These are phyloP conservation scores for Urocynchramus pylzowi DNA, from an alignment of 2,113 vertebrate species.

Conservation along the genomic window DNA sequence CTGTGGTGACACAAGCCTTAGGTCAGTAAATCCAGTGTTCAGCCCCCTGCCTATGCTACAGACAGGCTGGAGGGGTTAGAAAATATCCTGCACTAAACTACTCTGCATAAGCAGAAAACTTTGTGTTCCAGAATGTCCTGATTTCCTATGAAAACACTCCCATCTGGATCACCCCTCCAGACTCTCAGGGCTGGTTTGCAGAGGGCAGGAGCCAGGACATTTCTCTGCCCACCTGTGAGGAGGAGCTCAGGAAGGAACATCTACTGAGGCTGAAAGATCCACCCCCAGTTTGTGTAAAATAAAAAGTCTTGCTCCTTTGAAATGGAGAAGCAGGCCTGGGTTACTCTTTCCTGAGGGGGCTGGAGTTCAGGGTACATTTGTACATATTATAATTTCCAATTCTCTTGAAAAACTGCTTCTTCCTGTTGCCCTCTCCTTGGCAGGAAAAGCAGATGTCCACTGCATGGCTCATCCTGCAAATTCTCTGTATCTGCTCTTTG, in stretches of 20 bases:
- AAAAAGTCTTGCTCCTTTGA: neutral
- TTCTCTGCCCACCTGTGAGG: neutral
- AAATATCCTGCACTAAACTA: neutral
- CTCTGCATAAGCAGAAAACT: neutral
- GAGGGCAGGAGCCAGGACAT: neutral
- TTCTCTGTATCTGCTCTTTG: neutral
- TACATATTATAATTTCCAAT: accelerated
- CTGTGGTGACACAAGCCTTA: neutral
- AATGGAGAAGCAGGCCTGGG: neutral
- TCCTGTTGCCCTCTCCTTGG: neutral
- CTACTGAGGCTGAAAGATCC: neutral
- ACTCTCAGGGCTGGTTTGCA: neutral
- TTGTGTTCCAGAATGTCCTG: neutral
- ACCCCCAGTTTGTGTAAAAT: neutral
- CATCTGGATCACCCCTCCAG: neutral
- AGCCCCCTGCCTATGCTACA: neutral
- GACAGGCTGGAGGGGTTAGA: neutral
- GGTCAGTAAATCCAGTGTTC: neutral
- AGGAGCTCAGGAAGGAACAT: neutral
- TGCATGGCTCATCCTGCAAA: neutral
- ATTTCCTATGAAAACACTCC: accelerated
- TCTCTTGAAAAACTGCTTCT: neutral
- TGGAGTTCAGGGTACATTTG: neutral
- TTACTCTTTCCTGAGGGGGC: neutral
- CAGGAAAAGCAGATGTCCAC: neutral